Base-by-base conservation (phyloP, 2,888 invertebrate genomes). In the Dexiosoma caninum region DNA sequence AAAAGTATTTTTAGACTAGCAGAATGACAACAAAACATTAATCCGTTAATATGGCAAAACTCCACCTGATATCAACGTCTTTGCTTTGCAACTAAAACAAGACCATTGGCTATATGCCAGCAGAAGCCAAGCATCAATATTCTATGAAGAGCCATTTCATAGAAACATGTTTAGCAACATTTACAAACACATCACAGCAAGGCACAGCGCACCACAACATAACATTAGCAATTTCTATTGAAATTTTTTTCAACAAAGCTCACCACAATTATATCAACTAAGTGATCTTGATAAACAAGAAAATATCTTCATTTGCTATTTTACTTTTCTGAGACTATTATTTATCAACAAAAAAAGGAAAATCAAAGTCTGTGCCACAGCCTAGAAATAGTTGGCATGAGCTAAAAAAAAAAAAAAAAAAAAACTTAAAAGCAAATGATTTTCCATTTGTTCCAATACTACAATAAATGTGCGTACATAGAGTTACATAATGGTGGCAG, bases 201-300 rank as follows among this genome's bases (percentile, higher is more conserved):
- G n/a, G n/a, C n/a, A 44, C 30, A 9, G 7, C 21, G 9, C 21
- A 70, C 9, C 10, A n/a, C 32, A 59, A 21, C 8, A 59, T 7
- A 49, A 9, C 37, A 55, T 55, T 32, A 60, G 16, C 40, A 35
- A 49, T 42, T 70, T 55, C 12, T 46, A 59, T 49, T 62, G 30
- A 60, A 46, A 55, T 57, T 59, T 14, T 60, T 7, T 27, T 46
- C 55, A 35, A 46, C n/a, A 64, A 44, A 32, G 12, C 32, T 62
- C 32, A 10, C 49, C 35, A 64, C 55, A 40, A 57, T 51, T 32
- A 32, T 19, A 53, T 27, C 35, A 32, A 53, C 23, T 37, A 53
- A 51, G 60, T 71, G 57, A 76, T 78, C 76, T 82, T 76, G 71
- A 76, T 62, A 76, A 82, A 82, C 81, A 42, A 70, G 78, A 78